These are phyloP conservation scores for Typhlomys cinereus DNA, from an alignment of 2,113 vertebrate genomes.

Conservation along the genomic window DNA sequence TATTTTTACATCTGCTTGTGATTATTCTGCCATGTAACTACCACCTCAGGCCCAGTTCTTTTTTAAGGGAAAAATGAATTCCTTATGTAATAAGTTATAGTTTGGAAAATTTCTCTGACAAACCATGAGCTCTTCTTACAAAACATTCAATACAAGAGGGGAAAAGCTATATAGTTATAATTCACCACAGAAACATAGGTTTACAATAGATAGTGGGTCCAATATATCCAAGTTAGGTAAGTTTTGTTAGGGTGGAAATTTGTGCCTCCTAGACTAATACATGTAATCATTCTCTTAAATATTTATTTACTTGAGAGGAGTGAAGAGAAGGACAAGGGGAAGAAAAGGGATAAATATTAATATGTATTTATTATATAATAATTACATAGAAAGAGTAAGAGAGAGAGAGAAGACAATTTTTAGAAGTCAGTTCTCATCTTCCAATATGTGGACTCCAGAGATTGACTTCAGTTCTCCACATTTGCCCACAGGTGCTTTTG, in stretches of 20 bases:
- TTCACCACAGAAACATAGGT: constrained; percentile 58
- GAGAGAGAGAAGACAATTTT: no score
- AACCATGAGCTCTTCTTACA: constrained; percentile 69
- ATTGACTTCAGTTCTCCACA: no score
- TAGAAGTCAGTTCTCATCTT: no score
- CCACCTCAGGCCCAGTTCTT: constrained; percentile 68
- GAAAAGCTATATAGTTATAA: constrained; percentile 34
- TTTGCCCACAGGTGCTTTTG: no score
- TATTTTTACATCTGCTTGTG: constrained; percentile 78
- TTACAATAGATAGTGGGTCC: constrained; percentile 36
- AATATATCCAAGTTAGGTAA: background rate
- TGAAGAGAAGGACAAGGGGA: no score
- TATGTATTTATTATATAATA: no score
- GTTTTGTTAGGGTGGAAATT: constrained; percentile 49
- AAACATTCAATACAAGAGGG: constrained; percentile 62
- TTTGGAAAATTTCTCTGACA: constrained; percentile 76
- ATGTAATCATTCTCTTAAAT: no score
- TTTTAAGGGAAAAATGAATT: constrained; percentile 72
- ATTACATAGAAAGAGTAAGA: no score
- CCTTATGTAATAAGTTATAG: constrained; percentile 79
- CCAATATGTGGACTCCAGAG: no score
- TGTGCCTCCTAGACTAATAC: constrained; percentile 34
- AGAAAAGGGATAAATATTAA: no score
- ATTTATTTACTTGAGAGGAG: no score
- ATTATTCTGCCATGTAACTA: constrained; percentile 77